Evolutionary conservation across 2,888 invertebrate genomes (phyloP).

Genomic region (Chymomyza amoena): DNA sequence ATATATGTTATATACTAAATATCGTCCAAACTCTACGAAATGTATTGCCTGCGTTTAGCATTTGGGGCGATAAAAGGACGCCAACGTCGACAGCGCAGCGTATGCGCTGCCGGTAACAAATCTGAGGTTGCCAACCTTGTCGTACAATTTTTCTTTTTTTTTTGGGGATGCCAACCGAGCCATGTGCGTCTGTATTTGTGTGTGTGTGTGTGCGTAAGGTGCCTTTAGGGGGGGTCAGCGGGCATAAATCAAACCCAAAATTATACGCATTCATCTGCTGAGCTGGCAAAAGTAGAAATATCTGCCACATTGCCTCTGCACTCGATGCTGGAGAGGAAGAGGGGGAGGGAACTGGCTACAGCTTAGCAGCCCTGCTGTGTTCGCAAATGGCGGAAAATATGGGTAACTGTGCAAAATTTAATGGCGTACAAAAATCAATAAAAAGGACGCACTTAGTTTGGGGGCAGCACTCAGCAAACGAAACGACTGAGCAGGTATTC

Average conservation of each 20-base stretch:
- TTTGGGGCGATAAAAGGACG: constrained; percentile 64
- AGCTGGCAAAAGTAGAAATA: constrained; percentile 68
- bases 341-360: neutral
- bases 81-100: constrained; percentile 15
- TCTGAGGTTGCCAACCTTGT: constrained; percentile 64
- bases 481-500: constrained; percentile 4
- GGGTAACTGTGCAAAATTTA: constrained; percentile 75
- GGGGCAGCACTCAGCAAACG: constrained; percentile 15
- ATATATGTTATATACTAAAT: too few relatives aligned
- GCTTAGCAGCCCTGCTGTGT: neutral
- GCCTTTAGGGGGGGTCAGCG: constrained; percentile 57
- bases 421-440: constrained; percentile 73
- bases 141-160: constrained; percentile 7
- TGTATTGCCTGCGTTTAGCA: constrained; percentile 72
- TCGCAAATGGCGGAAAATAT: constrained; percentile 71
- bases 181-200: constrained; percentile 35
- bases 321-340: neutral
- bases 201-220: constrained; percentile 28
- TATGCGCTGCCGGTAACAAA: constrained; percentile 52
- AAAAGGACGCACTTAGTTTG: constrained; percentile 46
- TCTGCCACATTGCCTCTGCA: constrained; percentile 63
- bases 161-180: constrained; percentile 18
- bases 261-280: constrained; percentile 76
- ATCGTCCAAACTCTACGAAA: constrained; percentile 38
- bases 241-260: constrained; percentile 76